Evolutionary conservation across 2,888 invertebrate species (phyloP), one percentile per base, ranked within the genome.

Genomic region (Sialis fuliginosa): DNA sequence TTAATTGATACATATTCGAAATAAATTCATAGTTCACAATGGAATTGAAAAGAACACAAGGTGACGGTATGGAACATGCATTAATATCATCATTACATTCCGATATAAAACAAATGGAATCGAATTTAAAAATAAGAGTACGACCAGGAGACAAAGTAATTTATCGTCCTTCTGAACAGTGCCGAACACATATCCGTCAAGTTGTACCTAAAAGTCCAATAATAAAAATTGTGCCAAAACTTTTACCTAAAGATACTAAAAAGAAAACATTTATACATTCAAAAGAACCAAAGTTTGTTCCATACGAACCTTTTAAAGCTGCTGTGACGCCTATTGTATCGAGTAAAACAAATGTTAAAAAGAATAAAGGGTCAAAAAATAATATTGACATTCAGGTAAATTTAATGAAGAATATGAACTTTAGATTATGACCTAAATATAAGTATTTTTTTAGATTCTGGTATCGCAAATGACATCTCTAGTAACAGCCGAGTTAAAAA

Each of bases 261-360:
- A 69, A 69, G 44, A 67, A 69, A 10, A 67, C 66, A 39, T 64
- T 71, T 44, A 63, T 74, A 8, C 79, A 78, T 57, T 64, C 65
- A 1, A 71, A 73, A 56, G 80, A 81, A 53, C 86, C 88, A 0
- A 88, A 83, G 59, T 90, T 89, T 62, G 75, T 91, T 34, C 90
- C 90, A 0, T 88, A 85, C 54, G 90, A 91, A 58, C 90, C 90
- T 0, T 90, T 89, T 58, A 79, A 87, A 57, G 87, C 80, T 10
- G 88, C 89, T 44, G 81, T 87, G 0, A 82, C 80, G 58, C 84
- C 86, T 6, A 84, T 89, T 51, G 68, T 79, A 13, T 74, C 79
- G 0, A 63, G 64, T 51, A 61, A 69, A 50, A 63, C 55, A 46
- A 67, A 65, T 57, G 59, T 61, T n/a, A 54, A 57, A n/a, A 54